These are phyloP conservation scores for Erpobdella octoculata DNA, from an alignment of 2,888 invertebrate genomes.

Conservation along the genomic window DNA sequence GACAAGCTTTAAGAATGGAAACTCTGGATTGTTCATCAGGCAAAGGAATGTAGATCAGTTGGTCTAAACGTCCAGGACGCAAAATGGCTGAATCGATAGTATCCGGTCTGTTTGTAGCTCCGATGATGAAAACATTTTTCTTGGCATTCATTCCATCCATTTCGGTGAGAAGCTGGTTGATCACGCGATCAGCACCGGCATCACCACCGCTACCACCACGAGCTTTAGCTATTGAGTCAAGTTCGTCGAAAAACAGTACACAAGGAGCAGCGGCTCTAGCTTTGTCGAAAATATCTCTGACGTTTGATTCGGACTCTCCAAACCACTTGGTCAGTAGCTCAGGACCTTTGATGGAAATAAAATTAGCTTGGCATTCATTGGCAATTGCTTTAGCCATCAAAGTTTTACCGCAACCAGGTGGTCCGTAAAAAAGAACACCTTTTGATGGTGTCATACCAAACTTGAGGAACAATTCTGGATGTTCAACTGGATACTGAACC, in stretches of 20 bases:
- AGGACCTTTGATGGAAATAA: slow-evolving; percentile 93
- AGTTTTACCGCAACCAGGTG: slow-evolving; percentile 78
- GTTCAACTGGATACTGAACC: slow-evolving; percentile 94
- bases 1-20: slow-evolving; percentile 86
- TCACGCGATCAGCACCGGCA: slow-evolving; percentile 96
- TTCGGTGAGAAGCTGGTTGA: slow-evolving; percentile 98
- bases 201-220: slow-evolving; percentile 94
- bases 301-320: slow-evolving; percentile 98
- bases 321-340: slow-evolving; percentile 99
- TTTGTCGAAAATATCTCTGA: slow-evolving; percentile 98
- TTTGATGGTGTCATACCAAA: slow-evolving; percentile 99
- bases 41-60: slow-evolving; percentile 97
- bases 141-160: slow-evolving; percentile 99
- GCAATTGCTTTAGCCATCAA: slow-evolving; percentile 73
- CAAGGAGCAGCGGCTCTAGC: slow-evolving; percentile 97
- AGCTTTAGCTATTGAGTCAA: slow-evolving; percentile 98
- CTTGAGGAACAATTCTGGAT: slow-evolving; percentile 98
- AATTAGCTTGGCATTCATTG: slow-evolving; percentile 98
- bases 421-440: slow-evolving; percentile 96
- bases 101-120: slow-evolving; percentile 79
- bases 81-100: slow-evolving; percentile 98
- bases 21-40: slow-evolving; percentile 97
- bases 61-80: slow-evolving; percentile 94
- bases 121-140: slow-evolving; percentile 99
- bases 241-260: slow-evolving; percentile 96